These are phyloP conservation scores for Odocoileus virginianus DNA, from an alignment of 2,113 vertebrate genomes.

Conservation along the genomic window DNA sequence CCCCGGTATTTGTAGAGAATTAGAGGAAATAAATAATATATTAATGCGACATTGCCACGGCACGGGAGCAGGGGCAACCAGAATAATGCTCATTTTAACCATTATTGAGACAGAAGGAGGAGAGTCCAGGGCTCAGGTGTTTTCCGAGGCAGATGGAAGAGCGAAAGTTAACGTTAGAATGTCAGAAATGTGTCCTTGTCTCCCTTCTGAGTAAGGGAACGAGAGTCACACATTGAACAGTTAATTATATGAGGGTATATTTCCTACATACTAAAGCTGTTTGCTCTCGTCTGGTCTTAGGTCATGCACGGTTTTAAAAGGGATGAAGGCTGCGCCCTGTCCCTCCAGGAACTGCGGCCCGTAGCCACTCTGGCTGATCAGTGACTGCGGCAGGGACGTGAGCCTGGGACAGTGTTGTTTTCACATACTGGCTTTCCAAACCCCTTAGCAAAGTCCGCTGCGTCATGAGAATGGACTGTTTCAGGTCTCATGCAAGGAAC, in stretches of 20 bases:
- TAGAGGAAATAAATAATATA: slow-evolving; percentile 70
- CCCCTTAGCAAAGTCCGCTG: slow-evolving; percentile 40
- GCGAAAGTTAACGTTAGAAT: neutral
- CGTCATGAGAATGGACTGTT: slow-evolving; percentile 22
- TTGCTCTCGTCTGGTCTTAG: neutral
- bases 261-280: slow-evolving; percentile 40
- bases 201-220: neutral
- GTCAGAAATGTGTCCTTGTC: neutral
- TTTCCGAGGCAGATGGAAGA: rapidly evolving
- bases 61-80: slow-evolving; percentile 43
- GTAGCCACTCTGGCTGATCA: neutral
- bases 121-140: neutral
- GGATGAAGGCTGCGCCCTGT: slow-evolving; percentile 8
- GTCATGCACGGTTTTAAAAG: neutral
- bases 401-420: neutral
- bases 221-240: slow-evolving; percentile 39
- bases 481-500: slow-evolving; percentile 12
- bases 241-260: neutral
- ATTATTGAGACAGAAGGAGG: slow-evolving; percentile 46
- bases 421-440: slow-evolving; percentile 34
- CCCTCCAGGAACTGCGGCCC: neutral
- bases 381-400: neutral
- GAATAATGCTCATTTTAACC: slow-evolving; percentile 28
- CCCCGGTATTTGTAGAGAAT: slow-evolving; percentile 69
- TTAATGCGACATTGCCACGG: slow-evolving; percentile 50